Conservation (phyloP, 2,888 invertebrate genomes). For the Athripsodes cinereus region DNA sequence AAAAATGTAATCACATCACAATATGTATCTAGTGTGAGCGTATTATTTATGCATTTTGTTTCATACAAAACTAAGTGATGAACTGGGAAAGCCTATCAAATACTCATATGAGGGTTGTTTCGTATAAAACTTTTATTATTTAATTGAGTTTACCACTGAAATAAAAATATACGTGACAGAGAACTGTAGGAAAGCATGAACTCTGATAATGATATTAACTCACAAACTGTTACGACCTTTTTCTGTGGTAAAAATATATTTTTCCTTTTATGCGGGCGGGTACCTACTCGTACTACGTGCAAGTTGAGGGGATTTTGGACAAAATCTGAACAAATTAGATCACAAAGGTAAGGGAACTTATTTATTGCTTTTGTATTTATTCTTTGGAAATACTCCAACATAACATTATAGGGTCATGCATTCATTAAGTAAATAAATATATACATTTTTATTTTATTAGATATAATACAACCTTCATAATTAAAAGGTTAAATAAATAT, state of each 20-base stretch:
- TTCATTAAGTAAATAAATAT: too few species aligned
- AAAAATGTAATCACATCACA: too few species aligned
- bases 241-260: constrained; percentile 24
- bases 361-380: constrained; percentile 16
- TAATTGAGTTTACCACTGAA: constrained; percentile 5
- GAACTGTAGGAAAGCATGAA: constrained; percentile 22
- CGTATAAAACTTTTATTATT: neutral
- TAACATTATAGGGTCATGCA: too few species aligned
- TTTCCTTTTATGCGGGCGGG: constrained; percentile 11
- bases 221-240: constrained; percentile 23
- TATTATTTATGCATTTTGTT: too few species aligned
- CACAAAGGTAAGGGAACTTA: constrained; percentile 18
- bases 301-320: constrained; percentile 18
- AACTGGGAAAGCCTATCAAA: constrained; percentile 6
- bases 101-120: constrained; percentile 1
- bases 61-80: too few species aligned
- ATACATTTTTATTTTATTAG: too few species aligned
- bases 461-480: too few species aligned
- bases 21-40: too few species aligned
- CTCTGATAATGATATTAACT: constrained; percentile 24
- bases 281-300: constrained; percentile 13
- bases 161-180: constrained; percentile 10
- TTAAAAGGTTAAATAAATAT: too few species aligned
- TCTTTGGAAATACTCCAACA: too few species aligned
- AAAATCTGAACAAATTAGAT: constrained; percentile 28